These are phyloP conservation scores for Meles meles DNA, from an alignment of 2,113 vertebrate genomes.

Conservation along the genomic window DNA sequence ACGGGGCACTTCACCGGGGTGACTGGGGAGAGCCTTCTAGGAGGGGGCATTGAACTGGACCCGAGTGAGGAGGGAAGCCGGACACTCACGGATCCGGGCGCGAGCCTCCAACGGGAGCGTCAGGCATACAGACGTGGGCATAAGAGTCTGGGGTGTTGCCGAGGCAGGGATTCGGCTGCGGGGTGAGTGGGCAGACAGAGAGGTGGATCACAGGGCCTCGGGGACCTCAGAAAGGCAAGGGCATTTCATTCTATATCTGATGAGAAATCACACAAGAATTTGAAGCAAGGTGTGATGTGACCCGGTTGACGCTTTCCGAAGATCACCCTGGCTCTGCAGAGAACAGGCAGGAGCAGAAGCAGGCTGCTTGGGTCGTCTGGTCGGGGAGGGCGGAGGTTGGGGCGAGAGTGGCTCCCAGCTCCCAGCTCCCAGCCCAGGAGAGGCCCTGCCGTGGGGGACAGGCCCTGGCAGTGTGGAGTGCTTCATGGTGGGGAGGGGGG, in stretches of 20 bases:
- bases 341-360: neutral
- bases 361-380: too few relatives aligned
- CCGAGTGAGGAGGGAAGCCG: neutral
- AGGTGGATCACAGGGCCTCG: neutral
- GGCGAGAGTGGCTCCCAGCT: neutral
- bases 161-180: neutral
- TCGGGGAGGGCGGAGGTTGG: neutral
- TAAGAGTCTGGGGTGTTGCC: neutral
- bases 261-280: neutral
- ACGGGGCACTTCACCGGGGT: neutral
- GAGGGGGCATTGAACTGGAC: neutral
- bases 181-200: neutral
- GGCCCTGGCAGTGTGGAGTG: accelerated
- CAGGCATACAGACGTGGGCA: too few relatives aligned
- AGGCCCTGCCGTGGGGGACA: accelerated
- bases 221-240: too few relatives aligned
- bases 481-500: neutral
- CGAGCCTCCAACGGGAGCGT: neutral
- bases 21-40: neutral
- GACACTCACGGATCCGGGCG: neutral
- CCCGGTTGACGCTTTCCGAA: neutral
- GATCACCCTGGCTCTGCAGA: neutral
- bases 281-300: neutral
- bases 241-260: neutral
- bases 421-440: neutral